Evolutionary conservation across 2,888 invertebrate genomes (phyloP), one percentile per base, ranked within the genome.

Genomic region (Campoplex nolae): DNA sequence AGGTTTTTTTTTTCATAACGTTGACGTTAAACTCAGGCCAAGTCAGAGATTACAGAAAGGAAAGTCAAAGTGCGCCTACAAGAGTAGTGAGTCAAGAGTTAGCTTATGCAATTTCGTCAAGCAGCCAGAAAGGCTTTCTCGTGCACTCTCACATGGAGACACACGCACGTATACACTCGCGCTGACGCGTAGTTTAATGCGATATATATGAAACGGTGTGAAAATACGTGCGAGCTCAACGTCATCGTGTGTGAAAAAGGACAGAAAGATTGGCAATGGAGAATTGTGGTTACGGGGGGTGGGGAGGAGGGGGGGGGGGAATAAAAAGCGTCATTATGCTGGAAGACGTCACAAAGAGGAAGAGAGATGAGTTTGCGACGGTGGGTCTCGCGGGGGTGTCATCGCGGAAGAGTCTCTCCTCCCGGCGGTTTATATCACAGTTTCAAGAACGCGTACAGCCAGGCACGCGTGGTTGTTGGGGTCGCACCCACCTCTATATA

Each of bases 301-400:
- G 23, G 23, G 23, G 23, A 23, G 23, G 23, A 23, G 23, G 23
- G 0, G 23, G 23, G 23, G 23, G 23, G 23, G 23, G n/a, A 6
- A 73, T 48, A 76, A 77, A 76, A 85, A 74, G 86, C 82, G 75
- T 77, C 67, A 81, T 80, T 87, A 79, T 73, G 73, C 84, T 80
- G 85, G 71, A 83, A 85, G 84, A 83, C 84, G 79, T 77, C 70
- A 73, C 73, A 56, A 67, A 38, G 18, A 23, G 77, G 56, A 35
- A 67, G 48, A 35, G 56, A 35, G 56, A 51, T 42, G 87, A 56
- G 68, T 75, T 78, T 48, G 75, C 73, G 58, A 62, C 65, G 45
- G 74, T 45, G 35, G 68, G 68, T 42, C 54, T 56, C 75, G 76
- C 83, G 71, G 75, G 75, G 68, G 82, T 84, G 84, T 86, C 86